Conservation (phyloP, 30 jellyfish, hydroid and myxozoan genomes). For the Hydractinia echinata region DNA sequence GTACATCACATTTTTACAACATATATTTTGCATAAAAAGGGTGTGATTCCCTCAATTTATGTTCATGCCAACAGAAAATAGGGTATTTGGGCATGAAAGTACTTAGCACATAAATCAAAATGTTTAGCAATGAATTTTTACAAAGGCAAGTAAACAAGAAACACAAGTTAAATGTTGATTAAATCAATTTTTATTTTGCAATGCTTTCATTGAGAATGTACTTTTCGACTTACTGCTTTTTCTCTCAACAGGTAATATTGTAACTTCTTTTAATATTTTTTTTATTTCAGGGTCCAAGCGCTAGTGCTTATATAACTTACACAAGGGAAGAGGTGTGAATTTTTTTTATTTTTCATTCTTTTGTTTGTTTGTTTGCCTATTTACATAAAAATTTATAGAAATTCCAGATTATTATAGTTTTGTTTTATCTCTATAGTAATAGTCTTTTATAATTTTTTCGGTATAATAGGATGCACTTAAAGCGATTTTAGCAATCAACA, state of each 20-base stretch:
- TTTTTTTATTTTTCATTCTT: background rate
- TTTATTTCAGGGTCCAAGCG: conserved; percentile 91
- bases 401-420: background rate
- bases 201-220: too few species aligned
- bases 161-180: too few species aligned
- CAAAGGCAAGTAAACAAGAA: too few species aligned
- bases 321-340: conserved; percentile 82
- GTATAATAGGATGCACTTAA: conserved; percentile 69
- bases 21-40: background rate
- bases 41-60: background rate
- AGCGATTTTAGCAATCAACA: conserved; percentile 80
- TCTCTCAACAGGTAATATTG: background rate
- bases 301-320: conserved; percentile 94
- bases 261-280: background rate
- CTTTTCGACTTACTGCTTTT: too few species aligned
- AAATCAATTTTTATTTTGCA: too few species aligned
- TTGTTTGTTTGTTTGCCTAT: background rate
- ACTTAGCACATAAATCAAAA: too few species aligned
- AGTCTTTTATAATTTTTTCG: background rate
- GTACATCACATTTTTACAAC: conserved; percentile 35
- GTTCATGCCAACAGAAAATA: background rate
- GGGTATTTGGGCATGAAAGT: background rate
- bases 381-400: background rate
- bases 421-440: background rate
- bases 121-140: too few species aligned